phyloP scores from a whole-genome alignment of 1,140 invertebrate genomes.

The Druon quercuslanigerum region DNA sequence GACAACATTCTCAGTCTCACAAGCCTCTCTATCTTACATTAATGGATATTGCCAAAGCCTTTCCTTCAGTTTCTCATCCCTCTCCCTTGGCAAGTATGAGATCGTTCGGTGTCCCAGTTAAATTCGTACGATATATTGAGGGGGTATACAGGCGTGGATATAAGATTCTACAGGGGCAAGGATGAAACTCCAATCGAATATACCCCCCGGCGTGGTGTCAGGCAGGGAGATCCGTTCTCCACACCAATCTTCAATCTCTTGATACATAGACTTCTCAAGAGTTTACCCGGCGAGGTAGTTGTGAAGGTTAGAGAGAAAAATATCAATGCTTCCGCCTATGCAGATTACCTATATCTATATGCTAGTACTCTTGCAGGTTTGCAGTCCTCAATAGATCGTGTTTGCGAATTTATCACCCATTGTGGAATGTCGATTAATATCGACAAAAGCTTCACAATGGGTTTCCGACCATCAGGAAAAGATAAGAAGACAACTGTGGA shows the following conservation, averaged over 20 bases:
- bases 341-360: too few relatives aligned
- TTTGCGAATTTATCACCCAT: too few relatives aligned
- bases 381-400: too few relatives aligned
- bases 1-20: neutral
- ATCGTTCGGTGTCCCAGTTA: slow-evolving; percentile 31
- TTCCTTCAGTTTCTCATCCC: slow-evolving; percentile 37
- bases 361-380: too few relatives aligned
- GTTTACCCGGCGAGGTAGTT: neutral
- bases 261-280: neutral
- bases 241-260: neutral
- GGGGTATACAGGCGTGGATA: too few relatives aligned
- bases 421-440: too few relatives aligned
- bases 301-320: neutral
- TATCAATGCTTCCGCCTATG: neutral
- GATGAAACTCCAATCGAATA: neutral
- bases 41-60: slow-evolving; percentile 56
- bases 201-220: neutral
- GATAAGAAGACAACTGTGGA: too few relatives aligned
- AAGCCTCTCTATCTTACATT: slow-evolving; percentile 40
- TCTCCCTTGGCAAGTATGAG: slow-evolving; percentile 45
- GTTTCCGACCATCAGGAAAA: too few relatives aligned
- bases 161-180: too few relatives aligned
- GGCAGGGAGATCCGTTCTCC: slow-evolving; percentile 7
- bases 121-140: slow-evolving; percentile 35
- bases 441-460: too few relatives aligned